phyloP scores from a whole-genome alignment of 2,797 vertebrate genomes.

The Eulemur rubriventer region DNA sequence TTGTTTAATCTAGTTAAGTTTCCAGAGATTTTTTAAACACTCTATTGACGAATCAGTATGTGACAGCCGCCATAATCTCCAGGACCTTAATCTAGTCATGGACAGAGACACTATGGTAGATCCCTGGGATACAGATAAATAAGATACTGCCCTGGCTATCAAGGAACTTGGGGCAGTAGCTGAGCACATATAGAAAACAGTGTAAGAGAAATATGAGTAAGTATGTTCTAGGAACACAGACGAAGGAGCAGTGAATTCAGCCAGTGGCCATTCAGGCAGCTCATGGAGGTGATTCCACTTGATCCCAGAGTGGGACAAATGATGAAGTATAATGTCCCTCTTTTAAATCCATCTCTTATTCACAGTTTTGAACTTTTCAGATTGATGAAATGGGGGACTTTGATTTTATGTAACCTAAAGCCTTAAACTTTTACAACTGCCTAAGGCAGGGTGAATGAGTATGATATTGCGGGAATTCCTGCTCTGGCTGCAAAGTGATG shows the following conservation, averaged over 20 bases:
- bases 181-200: background rate
- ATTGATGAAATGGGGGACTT: background rate
- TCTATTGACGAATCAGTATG: background rate
- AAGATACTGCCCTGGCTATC: background rate
- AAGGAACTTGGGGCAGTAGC: background rate
- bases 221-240: background rate
- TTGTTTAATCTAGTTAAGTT: background rate
- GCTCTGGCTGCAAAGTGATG: background rate
- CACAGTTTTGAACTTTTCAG: background rate
- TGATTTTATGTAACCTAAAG: background rate
- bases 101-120: background rate
- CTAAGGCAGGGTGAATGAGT: background rate
- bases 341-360: background rate
- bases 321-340: background rate
- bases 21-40: background rate
- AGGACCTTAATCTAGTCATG: background rate
- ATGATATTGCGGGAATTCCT: background rate
- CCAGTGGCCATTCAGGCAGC: background rate
- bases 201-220: background rate
- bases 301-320: too few species aligned
- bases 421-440: background rate
- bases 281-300: background rate
- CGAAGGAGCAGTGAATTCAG: background rate
- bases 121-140: background rate
- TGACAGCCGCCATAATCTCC: background rate